Evolutionary conservation across 2,888 invertebrate genomes (phyloP).

Genomic region (Gryllus longicercus): DNA sequence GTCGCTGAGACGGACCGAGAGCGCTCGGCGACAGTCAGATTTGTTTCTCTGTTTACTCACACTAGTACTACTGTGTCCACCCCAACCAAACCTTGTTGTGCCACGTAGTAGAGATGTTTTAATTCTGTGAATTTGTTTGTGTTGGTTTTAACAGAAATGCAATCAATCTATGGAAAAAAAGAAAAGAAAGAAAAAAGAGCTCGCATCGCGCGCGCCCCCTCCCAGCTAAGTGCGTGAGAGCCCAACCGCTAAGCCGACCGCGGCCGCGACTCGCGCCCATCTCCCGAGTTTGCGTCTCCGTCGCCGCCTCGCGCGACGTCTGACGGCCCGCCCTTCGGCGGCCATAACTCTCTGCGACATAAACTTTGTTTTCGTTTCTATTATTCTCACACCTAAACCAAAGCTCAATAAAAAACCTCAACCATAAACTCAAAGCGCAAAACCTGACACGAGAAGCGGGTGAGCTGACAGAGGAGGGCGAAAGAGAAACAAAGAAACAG

Average conservation of each 20-base stretch:
- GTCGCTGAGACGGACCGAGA: neutral
- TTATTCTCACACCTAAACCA: neutral
- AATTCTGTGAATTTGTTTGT: neutral
- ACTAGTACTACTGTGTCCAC: neutral
- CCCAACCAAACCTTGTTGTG: constrained; percentile 3
- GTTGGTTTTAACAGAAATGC: neutral
- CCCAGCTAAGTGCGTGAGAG: neutral
- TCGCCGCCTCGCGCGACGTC: neutral
- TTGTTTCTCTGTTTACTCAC: neutral
- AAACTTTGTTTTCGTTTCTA: neutral
- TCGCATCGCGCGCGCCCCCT: neutral
- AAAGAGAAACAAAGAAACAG: constrained; percentile 2
- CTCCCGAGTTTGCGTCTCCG: too few species aligned
- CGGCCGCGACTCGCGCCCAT: neutral
- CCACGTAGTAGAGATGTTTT: neutral
- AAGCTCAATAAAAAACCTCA: neutral
- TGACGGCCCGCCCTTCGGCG: neutral
- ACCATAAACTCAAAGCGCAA: neutral
- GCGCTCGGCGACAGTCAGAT: neutral
- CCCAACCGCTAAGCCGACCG: neutral
- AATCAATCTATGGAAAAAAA: neutral
- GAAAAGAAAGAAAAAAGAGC: neutral
- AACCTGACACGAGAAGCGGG: neutral
- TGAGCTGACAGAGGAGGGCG: constrained; percentile 17
- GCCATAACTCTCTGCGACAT: neutral